These are phyloP conservation scores for Imbricaverruca yamaguchii DNA, from an alignment of 2,888 invertebrate genomes.

Conservation along the genomic window DNA sequence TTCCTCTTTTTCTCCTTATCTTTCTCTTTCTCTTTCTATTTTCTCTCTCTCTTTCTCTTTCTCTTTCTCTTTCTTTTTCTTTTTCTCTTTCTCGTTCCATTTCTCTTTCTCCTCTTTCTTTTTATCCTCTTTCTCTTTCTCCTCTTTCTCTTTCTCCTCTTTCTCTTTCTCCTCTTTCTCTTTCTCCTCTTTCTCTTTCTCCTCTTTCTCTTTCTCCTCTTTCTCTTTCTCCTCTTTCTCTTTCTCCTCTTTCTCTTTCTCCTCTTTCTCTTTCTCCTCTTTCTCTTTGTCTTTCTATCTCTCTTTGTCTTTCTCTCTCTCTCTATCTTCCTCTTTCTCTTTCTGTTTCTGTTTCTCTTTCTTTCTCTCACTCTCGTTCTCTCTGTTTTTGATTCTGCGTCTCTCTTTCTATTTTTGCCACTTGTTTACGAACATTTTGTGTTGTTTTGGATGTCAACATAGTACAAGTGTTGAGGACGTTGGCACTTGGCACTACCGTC, in stretches of 20 bases:
- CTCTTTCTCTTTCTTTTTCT: constrained; percentile 11
- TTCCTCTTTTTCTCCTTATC: too few species aligned
- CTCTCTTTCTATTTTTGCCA: constrained; percentile 4
- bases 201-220: not conserved
- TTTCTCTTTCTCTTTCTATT: too few species aligned
- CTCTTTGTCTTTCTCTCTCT: constrained; percentile 18
- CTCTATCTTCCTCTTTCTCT: constrained; percentile 8
- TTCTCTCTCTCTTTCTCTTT: constrained; percentile 4
- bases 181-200: constrained; percentile 2
- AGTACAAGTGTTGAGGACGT: too few species aligned
- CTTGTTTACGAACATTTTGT: not conserved
- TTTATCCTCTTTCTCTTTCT: not conserved
- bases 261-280: not conserved
- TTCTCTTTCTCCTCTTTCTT: not conserved
- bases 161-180: constrained; percentile 18
- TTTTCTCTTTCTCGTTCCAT: not conserved
- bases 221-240: not conserved
- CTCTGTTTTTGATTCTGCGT: not conserved
- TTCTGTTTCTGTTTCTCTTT: not conserved
- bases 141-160: not conserved
- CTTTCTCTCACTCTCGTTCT: not conserved
- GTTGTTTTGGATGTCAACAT: too few species aligned
- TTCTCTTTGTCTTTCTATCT: constrained; percentile 4
- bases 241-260: not conserved
- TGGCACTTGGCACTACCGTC: too few species aligned